Evolutionary conservation across 2,797 vertebrate species (phyloP).

Genomic region (Helarctos malayanus): DNA sequence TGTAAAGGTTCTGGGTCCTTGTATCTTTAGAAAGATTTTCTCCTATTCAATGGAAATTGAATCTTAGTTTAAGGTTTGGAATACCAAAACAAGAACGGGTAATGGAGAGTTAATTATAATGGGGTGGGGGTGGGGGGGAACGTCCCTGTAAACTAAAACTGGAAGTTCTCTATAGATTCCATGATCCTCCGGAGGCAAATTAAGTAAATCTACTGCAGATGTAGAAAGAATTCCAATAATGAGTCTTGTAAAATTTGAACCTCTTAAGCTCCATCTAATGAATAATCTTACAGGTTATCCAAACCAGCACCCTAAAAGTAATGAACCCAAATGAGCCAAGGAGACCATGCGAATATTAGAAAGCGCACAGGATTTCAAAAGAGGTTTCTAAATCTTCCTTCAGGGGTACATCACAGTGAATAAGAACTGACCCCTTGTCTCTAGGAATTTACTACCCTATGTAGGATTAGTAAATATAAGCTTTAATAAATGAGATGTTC

Average conservation of each 20-base stretch:
- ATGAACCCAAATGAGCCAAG: not conserved
- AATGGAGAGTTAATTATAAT: slow-evolving; percentile 39
- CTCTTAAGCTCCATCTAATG: slow-evolving; percentile 69
- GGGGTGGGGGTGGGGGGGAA: not conserved
- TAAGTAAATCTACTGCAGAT: slow-evolving; percentile 72
- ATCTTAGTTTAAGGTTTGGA: slow-evolving; percentile 18
- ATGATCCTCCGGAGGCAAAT: slow-evolving; percentile 64
- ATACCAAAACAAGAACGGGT: slow-evolving; percentile 4
- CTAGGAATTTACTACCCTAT: not conserved
- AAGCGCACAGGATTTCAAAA: not conserved
- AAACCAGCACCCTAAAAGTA: slow-evolving; percentile 21
- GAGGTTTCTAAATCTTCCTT: not conserved
- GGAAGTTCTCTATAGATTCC: slow-evolving; percentile 33
- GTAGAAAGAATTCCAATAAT: slow-evolving; percentile 76
- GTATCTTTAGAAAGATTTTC: not conserved
- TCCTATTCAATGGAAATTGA: not conserved
- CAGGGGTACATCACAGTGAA: not conserved
- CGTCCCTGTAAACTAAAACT: slow-evolving; percentile 53
- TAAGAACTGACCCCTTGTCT: not conserved
- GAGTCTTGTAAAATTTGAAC: slow-evolving; percentile 68
- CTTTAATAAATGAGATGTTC: not conserved
- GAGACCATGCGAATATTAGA: not conserved
- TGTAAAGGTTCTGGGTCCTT: not conserved
- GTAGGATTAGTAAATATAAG: not conserved
- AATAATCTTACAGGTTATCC: slow-evolving; percentile 19